A percentile compares a stretch with the other conserved stretches of the same genome.
phyloP scores from a whole-genome alignment of 2,888 invertebrate species.

The Oscheius onirici region DNA sequence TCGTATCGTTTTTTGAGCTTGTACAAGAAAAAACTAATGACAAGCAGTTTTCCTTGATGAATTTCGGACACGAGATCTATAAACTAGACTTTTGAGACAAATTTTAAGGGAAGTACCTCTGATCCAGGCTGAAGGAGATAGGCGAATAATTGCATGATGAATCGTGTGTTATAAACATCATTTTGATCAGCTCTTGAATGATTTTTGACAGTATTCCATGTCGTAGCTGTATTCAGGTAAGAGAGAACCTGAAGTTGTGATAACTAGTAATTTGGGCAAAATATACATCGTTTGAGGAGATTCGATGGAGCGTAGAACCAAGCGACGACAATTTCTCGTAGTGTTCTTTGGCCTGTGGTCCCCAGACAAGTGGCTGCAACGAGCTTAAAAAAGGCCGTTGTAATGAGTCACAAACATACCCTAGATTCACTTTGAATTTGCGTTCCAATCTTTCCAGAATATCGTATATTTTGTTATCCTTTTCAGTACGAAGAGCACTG shows the following conservation, averaged over 20 bases:
- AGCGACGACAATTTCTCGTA: conserved; percentile 52
- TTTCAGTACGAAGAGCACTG: neutral
- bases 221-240: conserved; percentile 32
- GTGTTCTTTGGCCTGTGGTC: conserved; percentile 42
- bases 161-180: conserved; percentile 42
- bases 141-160: conserved; percentile 52
- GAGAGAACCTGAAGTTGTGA: conserved; percentile 36
- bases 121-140: conserved; percentile 50
- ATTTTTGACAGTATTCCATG: conserved; percentile 46
- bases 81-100: neutral
- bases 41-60: conserved; percentile 56
- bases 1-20: conserved; percentile 41
- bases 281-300: conserved; percentile 51
- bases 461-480: conserved; percentile 5
- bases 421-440: neutral
- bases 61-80: conserved; percentile 52
- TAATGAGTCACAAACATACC: neutral
- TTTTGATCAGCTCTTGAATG: conserved; percentile 35
- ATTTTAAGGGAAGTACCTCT: conserved; percentile 39
- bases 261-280: neutral
- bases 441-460: conserved; percentile 7
- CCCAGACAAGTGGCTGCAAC: conserved; percentile 55
- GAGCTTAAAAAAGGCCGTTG: conserved; percentile 30
- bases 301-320: conserved; percentile 54
- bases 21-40: conserved; percentile 57